Percentiles rank a stretch among this genome's conserved stretches.
These are phyloP conservation scores for Oreochromis grahami DNA, from an alignment of 2,797 vertebrate genomes.

Conservation along the genomic window DNA sequence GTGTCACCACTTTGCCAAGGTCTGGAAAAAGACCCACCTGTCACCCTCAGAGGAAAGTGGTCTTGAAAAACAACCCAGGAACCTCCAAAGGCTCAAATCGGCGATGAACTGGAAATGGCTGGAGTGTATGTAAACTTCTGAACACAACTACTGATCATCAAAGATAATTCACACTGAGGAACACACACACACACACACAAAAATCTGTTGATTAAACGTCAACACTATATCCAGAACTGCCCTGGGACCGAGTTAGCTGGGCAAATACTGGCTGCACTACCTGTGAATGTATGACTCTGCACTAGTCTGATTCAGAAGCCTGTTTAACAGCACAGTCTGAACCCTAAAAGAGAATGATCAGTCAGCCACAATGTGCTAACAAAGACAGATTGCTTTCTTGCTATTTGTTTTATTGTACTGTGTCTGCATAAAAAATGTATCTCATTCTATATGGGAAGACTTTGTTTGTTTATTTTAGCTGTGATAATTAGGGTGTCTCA, in stretches of 20 bases:
- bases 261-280: constrained; percentile 16
- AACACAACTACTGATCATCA: neutral
- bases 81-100: neutral
- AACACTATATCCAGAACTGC: neutral
- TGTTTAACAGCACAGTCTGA: neutral
- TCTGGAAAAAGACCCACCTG: neutral
- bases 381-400: neutral
- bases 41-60: neutral
- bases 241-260: neutral
- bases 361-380: neutral
- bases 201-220: neutral
- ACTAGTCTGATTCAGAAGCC: neutral
- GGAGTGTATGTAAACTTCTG: neutral
- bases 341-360: neutral
- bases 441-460: neutral
- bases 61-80: neutral
- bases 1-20: neutral
- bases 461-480: neutral
- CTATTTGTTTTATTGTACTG: neutral
- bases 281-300: constrained; percentile 18
- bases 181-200: neutral
- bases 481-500: neutral
- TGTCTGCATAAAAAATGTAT: neutral
- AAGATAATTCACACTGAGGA: neutral
- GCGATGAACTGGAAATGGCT: neutral